These are phyloP conservation scores for Platypus cylindrus DNA, from an alignment of 2,888 invertebrate genomes.

Conservation along the genomic window DNA sequence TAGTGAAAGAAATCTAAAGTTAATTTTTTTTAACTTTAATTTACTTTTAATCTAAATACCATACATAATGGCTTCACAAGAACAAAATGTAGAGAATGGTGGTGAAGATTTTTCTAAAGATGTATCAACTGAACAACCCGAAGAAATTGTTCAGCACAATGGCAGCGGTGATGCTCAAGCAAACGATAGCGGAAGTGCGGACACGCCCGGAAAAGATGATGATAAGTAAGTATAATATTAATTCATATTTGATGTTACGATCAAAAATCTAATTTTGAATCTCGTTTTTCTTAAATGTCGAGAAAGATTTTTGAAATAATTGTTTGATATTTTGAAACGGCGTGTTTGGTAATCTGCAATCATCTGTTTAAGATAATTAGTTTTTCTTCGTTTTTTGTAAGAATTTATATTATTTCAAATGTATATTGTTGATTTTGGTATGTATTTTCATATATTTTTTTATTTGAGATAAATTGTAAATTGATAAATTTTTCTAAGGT, in stretches of 20 bases:
- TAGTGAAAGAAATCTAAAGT: no score
- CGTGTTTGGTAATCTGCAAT: constrained; percentile 19
- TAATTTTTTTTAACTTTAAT: no score
- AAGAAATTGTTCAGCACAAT: constrained; percentile 38
- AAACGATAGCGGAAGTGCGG: constrained; percentile 57
- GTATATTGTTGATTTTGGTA: constrained; percentile 20
- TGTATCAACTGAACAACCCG: constrained; percentile 50
- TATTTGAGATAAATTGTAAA: no score
- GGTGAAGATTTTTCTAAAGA: constrained; percentile 72
- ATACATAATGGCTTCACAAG: constrained; percentile 43
- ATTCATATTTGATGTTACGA: not conserved
- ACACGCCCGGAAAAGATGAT: constrained; percentile 67
- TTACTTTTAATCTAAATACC: no score
- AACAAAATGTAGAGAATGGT: constrained; percentile 60
- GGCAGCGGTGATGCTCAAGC: constrained; percentile 55
- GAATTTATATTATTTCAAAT: constrained; percentile 22
- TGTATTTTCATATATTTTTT: constrained; percentile 17
- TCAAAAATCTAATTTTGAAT: constrained; percentile 1
- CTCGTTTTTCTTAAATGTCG: no score
- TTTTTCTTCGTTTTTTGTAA: constrained; percentile 16
- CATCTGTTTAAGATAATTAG: constrained; percentile 21
- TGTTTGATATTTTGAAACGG: no score
- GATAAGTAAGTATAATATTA: constrained; percentile 50
- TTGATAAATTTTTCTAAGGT: constrained; percentile 13
- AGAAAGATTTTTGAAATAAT: no score